Conservation (phyloP, 2,888 invertebrate genomes). For the Meta bourneti region DNA sequence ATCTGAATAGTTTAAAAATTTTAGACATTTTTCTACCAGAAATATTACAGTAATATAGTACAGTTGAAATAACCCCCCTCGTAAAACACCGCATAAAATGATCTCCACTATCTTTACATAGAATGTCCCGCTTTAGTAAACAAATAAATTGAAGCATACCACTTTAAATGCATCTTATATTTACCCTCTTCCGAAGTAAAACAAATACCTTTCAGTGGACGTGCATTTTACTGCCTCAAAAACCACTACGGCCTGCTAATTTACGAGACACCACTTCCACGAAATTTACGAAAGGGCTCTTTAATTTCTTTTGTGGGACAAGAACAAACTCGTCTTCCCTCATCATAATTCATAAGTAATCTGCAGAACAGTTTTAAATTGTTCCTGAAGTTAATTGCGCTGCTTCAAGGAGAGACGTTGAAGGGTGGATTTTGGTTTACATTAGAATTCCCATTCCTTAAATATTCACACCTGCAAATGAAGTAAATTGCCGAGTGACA, state of each 20-base stretch:
- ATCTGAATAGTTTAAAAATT: no score
- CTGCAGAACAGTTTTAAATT: background rate
- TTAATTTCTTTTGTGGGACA: background rate
- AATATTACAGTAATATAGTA: no score
- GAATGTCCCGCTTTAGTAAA: background rate
- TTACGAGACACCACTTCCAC: background rate
- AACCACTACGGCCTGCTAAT: background rate
- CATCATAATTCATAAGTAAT: background rate
- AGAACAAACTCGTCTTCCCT: background rate
- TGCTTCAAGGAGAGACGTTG: background rate
- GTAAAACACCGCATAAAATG: no score
- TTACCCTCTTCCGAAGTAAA: background rate
- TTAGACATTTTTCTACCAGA: no score
- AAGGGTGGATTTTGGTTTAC: background rate
- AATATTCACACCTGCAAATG: background rate
- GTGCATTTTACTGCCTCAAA: background rate
- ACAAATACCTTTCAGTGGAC: no score
- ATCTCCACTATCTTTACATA: background rate
- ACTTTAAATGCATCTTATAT: no score
- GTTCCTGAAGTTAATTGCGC: background rate
- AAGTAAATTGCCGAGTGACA: constrained; percentile 21
- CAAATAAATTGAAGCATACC: no score
- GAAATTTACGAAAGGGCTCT: background rate
- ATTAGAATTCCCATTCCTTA: background rate
- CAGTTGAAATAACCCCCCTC: no score